Conservation (phyloP, 2,888 invertebrate species). For the Mesoligia furuncula region DNA sequence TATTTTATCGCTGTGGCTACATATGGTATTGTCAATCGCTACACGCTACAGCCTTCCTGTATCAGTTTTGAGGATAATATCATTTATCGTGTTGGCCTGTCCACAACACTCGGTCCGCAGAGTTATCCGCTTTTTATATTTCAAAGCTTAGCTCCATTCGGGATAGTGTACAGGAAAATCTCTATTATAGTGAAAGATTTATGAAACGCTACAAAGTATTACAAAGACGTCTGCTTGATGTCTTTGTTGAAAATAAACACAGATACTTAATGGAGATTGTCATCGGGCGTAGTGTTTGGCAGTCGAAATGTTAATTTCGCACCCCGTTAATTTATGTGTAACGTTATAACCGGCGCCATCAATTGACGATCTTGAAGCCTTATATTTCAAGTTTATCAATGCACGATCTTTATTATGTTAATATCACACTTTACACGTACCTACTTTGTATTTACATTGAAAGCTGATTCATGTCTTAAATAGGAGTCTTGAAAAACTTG, state of each 20-base stretch:
- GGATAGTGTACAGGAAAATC: slow-evolving; percentile 52
- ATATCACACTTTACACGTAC: background rate
- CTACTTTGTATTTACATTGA: background rate
- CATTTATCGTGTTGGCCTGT: slow-evolving; percentile 66
- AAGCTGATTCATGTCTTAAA: background rate
- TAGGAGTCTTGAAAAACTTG: background rate
- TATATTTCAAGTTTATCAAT: slow-evolving; percentile 8
- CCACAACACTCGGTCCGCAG: slow-evolving; percentile 61
- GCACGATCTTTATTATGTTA: background rate
- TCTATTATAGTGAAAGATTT: slow-evolving; percentile 55
- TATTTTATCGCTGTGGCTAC: slow-evolving; percentile 37
- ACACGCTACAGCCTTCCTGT: slow-evolving; percentile 51
- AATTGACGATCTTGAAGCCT: slow-evolving; percentile 31
- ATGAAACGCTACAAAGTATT: slow-evolving; percentile 49
- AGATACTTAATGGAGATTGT: slow-evolving; percentile 43
- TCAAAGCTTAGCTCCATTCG: slow-evolving; percentile 62
- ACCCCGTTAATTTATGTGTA: slow-evolving; percentile 45
- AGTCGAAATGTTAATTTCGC: slow-evolving; percentile 58
- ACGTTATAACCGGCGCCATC: slow-evolving; percentile 37
- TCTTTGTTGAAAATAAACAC: slow-evolving; percentile 39
- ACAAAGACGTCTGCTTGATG: slow-evolving; percentile 23
- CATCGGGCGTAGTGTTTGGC: slow-evolving; percentile 42
- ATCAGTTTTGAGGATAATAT: slow-evolving; percentile 65
- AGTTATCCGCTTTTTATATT: slow-evolving; percentile 64
- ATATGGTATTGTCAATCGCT: slow-evolving; percentile 56